These are phyloP conservation scores for Drosophila mimetica DNA, from an alignment of 2,888 invertebrate species.

Conservation along the genomic window DNA sequence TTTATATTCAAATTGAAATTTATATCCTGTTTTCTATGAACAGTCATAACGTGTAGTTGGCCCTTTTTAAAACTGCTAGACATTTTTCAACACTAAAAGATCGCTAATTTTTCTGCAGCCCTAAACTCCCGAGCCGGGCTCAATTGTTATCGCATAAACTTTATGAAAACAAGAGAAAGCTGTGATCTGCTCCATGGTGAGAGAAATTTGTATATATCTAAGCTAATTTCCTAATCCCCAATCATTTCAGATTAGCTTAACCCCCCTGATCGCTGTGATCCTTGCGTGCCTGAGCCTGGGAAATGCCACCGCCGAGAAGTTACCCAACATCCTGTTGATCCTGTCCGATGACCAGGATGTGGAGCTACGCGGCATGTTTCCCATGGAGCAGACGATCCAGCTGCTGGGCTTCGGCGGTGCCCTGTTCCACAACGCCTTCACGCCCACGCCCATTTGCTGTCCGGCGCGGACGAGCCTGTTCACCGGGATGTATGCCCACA, in stretches of 20 bases:
- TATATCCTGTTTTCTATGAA: too few species aligned
- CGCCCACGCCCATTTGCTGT: slow-evolving; percentile 94
- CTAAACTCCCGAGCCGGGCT: slow-evolving; percentile 11
- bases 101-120: slow-evolving; percentile 1
- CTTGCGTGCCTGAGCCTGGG: neutral
- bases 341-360: slow-evolving; percentile 95
- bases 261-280: neutral
- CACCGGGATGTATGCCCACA: slow-evolving; percentile 93
- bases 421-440: slow-evolving; percentile 91
- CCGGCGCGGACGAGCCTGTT: slow-evolving; percentile 95
- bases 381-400: slow-evolving; percentile 88
- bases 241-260: slow-evolving; percentile 2
- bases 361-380: slow-evolving; percentile 89
- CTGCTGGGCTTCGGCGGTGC: slow-evolving; percentile 88
- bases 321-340: slow-evolving; percentile 91
- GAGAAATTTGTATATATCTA: accelerated
- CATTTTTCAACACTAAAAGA: slow-evolving; percentile 1
- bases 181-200: slow-evolving; percentile 9
- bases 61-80: neutral
- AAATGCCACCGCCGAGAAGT: neutral
- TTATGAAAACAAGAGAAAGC: slow-evolving; percentile 5
- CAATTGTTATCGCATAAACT: slow-evolving; percentile 18
- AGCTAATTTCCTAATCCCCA: neutral
- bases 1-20: too few species aligned
- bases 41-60: too few species aligned